Percentiles rank a stretch among this genome's conserved stretches.
Conservation (phyloP, 2,888 invertebrate species). For the Hyppa rectilinea region DNA sequence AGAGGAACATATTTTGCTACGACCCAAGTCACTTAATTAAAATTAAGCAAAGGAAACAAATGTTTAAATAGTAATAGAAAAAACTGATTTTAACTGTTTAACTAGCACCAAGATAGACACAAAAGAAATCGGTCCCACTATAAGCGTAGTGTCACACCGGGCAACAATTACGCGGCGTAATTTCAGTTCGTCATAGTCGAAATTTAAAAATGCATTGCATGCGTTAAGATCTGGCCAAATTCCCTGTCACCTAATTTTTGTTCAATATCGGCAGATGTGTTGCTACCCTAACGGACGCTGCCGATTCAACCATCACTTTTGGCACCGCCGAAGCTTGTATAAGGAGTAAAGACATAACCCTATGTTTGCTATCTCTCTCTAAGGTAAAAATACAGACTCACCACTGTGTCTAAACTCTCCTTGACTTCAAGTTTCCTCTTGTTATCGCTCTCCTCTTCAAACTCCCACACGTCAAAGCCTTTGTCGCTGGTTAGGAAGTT, state of each 20-base stretch:
- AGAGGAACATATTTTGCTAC: not conserved
- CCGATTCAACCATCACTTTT: too few species aligned
- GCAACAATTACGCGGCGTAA: not conserved
- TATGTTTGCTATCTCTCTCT: not conserved
- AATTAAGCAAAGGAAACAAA: not conserved
- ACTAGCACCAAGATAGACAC: not conserved
- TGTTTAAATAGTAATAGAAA: not conserved
- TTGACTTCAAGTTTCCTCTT: constrained; percentile 78
- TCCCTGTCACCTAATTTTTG: not conserved
- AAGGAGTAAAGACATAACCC: not conserved
- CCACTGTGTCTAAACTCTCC: constrained; percentile 82
- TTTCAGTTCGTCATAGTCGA: too few species aligned
- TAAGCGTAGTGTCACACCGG: not conserved
- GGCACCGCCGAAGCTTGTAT: not conserved
- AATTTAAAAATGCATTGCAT: not conserved
- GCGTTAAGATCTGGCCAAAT: not conserved
- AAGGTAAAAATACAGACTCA: constrained; percentile 59
- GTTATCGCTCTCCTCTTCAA: constrained; percentile 78
- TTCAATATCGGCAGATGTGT: not conserved
- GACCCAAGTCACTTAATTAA: too few species aligned
- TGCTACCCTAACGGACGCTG: too few species aligned
- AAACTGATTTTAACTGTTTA: not conserved
- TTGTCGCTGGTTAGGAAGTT: constrained; percentile 80
- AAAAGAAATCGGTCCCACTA: not conserved
- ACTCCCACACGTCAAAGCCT: constrained; percentile 85